phyloP scores from a whole-genome alignment of 2,797 vertebrate genomes.

The Zalophus californianus region DNA sequence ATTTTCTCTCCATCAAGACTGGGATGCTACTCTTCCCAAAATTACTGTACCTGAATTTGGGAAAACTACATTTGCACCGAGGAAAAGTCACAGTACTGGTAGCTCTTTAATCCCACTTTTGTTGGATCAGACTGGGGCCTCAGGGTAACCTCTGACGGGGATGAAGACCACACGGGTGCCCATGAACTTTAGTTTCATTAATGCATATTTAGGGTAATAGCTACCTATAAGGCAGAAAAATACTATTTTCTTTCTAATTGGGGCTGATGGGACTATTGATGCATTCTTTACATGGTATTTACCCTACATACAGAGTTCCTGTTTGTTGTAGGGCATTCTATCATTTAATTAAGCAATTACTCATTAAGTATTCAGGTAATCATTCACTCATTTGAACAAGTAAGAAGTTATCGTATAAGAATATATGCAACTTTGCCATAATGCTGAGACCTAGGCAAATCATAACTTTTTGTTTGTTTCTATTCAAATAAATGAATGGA shows the following conservation, averaged over 20 bases:
- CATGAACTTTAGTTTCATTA: neutral
- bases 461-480: neutral
- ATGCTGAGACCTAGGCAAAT: neutral
- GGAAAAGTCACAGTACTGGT: neutral
- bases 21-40: neutral
- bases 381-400: neutral
- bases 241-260: conserved; percentile 12
- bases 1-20: neutral
- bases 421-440: neutral
- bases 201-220: neutral
- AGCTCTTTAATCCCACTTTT: neutral
- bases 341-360: conserved; percentile 10
- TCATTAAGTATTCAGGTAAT: neutral
- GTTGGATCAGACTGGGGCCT: neutral
- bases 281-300: neutral
- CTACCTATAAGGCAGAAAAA: neutral
- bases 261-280: neutral
- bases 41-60: neutral
- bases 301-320: neutral
- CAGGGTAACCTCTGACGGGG: neutral
- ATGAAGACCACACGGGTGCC: neutral
- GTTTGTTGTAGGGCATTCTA: neutral
- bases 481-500: conserved; percentile 11
- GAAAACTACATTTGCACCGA: neutral
- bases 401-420: neutral